A percentile compares a stretch with the other conserved stretches of the same genome.
Conservation (phyloP, 2,888 invertebrate genomes). For the Habroteleia sp. region DNA sequence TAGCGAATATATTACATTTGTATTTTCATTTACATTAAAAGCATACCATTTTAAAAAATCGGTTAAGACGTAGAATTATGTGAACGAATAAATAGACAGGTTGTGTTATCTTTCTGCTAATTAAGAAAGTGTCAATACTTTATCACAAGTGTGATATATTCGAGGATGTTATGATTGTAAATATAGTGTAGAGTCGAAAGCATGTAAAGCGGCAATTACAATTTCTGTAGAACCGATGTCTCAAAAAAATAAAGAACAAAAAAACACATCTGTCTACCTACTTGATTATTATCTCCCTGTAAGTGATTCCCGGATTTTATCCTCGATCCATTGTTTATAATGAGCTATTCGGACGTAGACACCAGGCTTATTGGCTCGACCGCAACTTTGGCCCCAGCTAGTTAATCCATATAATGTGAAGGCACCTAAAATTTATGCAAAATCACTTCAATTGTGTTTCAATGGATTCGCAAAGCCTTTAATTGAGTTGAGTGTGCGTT, state of each 20-base stretch:
- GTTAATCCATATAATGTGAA: constrained; percentile 87
- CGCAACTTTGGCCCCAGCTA: constrained; percentile 90
- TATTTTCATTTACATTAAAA: constrained; percentile 10
- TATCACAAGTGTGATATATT: constrained; percentile 57
- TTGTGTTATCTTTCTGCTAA: constrained; percentile 20
- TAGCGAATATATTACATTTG: constrained; percentile 61
- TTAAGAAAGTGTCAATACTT: constrained; percentile 40
- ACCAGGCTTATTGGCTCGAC: constrained; percentile 87
- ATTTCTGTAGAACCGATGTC: constrained; percentile 78
- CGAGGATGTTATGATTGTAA: constrained; percentile 51
- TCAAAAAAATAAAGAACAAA: constrained; percentile 76
- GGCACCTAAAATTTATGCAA: constrained; percentile 81
- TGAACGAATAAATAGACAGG: constrained; percentile 9
- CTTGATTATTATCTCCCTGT: constrained; percentile 68
- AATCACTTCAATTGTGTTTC: constrained; percentile 1
- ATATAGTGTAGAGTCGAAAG: constrained; percentile 56
- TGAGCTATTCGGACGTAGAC: constrained; percentile 86
- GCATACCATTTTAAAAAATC: neutral
- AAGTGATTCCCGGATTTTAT: constrained; percentile 81
- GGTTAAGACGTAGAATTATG: neutral
- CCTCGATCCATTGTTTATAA: constrained; percentile 86
- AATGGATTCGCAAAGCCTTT: neutral
- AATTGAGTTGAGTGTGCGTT: neutral
- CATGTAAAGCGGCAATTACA: constrained; percentile 74
- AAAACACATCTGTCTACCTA: constrained; percentile 64